Conservation (phyloP, 1,140 invertebrate species). For the Ganaspis sp. region DNA sequence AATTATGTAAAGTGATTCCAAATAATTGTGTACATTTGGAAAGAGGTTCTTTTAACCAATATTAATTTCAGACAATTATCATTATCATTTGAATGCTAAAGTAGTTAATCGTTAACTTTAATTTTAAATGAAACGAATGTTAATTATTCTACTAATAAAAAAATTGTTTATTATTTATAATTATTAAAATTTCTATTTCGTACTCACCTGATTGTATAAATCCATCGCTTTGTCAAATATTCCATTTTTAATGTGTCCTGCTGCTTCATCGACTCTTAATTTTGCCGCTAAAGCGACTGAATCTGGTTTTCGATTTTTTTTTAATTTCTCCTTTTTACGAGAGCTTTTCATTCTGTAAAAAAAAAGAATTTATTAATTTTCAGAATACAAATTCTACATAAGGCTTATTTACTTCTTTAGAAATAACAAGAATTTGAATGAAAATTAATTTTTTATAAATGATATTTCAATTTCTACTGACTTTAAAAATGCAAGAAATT, state of each 20-base stretch:
- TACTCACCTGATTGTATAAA: conserved; percentile 82
- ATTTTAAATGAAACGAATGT: too few relatives aligned
- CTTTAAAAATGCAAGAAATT: background rate
- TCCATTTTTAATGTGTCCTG: conserved; percentile 82
- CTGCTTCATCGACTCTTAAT: conserved; percentile 82
- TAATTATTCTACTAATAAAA: too few relatives aligned
- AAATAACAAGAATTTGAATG: too few relatives aligned
- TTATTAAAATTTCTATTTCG: conserved; percentile 6
- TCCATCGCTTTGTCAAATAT: conserved; percentile 81
- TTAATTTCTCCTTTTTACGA: conserved; percentile 66
- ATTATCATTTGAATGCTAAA: too few relatives aligned
- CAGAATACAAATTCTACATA: background rate
- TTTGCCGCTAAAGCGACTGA: conserved; percentile 71
- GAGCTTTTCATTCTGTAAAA: background rate
- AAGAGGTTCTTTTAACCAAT: too few relatives aligned
- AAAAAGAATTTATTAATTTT: background rate
- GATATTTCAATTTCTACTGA: background rate
- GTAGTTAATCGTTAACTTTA: too few relatives aligned
- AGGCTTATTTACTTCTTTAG: too few relatives aligned
- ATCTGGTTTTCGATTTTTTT: conserved; percentile 68
- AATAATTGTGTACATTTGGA: too few relatives aligned
- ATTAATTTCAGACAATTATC: too few relatives aligned
- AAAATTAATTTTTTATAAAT: background rate
- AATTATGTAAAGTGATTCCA: too few relatives aligned
- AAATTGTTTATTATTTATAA: too few relatives aligned